Evolutionary conservation across 2,888 invertebrate species (phyloP), one percentile per base, ranked within the genome.

Genomic region (Hypena proboscidalis): DNA sequence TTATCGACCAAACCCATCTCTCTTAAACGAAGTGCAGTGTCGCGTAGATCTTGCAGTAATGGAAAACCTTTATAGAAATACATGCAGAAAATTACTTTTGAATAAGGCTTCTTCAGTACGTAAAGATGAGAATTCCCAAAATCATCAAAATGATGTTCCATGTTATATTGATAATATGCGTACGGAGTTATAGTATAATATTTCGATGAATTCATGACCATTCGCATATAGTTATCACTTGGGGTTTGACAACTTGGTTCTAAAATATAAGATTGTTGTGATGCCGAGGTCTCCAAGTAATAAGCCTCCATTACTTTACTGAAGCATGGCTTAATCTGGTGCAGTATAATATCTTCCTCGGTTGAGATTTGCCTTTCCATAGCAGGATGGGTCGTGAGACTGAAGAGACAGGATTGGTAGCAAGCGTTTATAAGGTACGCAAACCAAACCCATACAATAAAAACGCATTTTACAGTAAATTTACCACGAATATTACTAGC

Each of bases 381-480:
- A 29, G 43, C 45, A 0, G 71, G 71, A 14, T 60, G 52, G 1
- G 60, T 65, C 4, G 62, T 69, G 3, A 70, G 44, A 51, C 73
- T 74, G 22, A 70, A 46, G n/a, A 76, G 45, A 32, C 40, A 62
- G 1, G 68, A 65, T 15, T 65, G 69, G 31, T 70, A 71, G 29
- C 61, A 72, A 19, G 53, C 43, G 38, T 69, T 67, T 1, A 69
- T 37, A 5, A 70, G 43, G 36, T 58, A 75, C 1, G 78, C 67
- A 23, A 77, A 83, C 55, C 70, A 54, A 1, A 80, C 50, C 83
- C 83, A 84, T 5, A 62, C 30, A 6, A 79, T 61, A 0, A 81
- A 45, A 3, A 64, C 29, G 22, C 20, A 46, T 13, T 61, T 61
- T 7, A 65, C 55, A 1, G 26, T 20, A 20, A 38, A 40, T 1